Conservation (phyloP, 2,888 invertebrate genomes). For the Cataglyphis albicans region DNA sequence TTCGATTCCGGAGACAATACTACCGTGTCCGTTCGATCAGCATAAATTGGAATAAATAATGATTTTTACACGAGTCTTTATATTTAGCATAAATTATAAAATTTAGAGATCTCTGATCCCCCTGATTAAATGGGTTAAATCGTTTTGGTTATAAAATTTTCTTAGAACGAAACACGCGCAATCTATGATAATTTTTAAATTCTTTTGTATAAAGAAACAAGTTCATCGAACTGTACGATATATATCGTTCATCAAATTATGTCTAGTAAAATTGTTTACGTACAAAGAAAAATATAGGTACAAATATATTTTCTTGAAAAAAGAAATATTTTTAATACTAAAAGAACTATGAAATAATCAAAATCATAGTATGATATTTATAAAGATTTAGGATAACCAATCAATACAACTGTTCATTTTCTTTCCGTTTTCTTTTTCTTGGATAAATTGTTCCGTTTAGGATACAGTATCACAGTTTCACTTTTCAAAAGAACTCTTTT, state of each 20-base stretch:
- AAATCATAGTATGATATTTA: neutral
- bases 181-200: neutral
- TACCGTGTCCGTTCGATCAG: constrained; percentile 69
- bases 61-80: constrained; percentile 71
- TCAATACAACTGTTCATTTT: constrained; percentile 22
- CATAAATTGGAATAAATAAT: constrained; percentile 81
- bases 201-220: neutral
- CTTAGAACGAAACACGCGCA: neutral
- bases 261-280: neutral
- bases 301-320: neutral
- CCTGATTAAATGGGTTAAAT: constrained; percentile 24
- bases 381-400: neutral
- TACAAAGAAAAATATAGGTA: neutral
- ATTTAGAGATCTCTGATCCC: constrained; percentile 33
- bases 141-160: neutral
- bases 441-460: neutral
- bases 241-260: neutral
- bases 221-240: neutral
- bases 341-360: neutral
- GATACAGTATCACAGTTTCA: neutral
- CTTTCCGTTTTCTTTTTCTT: constrained; percentile 27
- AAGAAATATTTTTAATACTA: neutral
- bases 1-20: constrained; percentile 72
- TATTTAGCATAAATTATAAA: constrained; percentile 71
- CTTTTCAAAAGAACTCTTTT: neutral